phyloP scores from a whole-genome alignment of 2,888 invertebrate genomes.

The Salticus scenicus region DNA sequence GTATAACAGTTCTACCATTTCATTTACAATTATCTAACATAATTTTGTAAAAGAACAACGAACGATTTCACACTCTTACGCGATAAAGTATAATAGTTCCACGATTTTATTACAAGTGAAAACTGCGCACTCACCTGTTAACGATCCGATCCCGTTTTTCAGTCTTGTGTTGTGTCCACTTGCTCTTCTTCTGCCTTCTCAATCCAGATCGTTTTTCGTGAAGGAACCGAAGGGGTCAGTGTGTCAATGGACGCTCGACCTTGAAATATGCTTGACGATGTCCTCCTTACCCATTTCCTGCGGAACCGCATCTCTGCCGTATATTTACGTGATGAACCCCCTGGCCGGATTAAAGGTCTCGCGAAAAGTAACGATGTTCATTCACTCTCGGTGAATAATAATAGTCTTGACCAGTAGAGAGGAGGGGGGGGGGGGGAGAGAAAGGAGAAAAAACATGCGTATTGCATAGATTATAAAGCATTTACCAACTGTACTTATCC shows the following conservation, averaged over 20 bases:
- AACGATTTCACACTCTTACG: too few relatives aligned
- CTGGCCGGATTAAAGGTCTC: background rate
- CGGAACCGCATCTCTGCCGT: conserved; percentile 32
- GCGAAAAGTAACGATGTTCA: background rate
- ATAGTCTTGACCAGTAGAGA: background rate
- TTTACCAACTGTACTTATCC: too few relatives aligned
- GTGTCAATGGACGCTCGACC: conserved; percentile 63
- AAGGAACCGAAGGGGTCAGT: conserved; percentile 49
- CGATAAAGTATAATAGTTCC: too few relatives aligned
- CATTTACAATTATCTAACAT: too few relatives aligned
- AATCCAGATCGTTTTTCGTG: conserved; percentile 4
- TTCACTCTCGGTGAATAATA: conserved; percentile 2
- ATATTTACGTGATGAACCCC: background rate
- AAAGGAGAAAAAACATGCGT: too few relatives aligned
- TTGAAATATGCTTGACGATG: conserved; percentile 54
- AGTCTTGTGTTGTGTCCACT: background rate
- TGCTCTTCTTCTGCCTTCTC: background rate
- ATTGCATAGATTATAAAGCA: too few relatives aligned
- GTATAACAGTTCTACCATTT: too few relatives aligned
- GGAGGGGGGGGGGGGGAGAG: too few relatives aligned
- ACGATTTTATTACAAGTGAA: too few relatives aligned
- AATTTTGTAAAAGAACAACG: too few relatives aligned
- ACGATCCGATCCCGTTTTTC: background rate
- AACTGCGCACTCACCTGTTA: background rate
- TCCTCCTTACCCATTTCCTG: conserved; percentile 68